These are phyloP conservation scores for Eolophus roseicapilla DNA, from an alignment of 2,113 vertebrate genomes.

Conservation along the genomic window DNA sequence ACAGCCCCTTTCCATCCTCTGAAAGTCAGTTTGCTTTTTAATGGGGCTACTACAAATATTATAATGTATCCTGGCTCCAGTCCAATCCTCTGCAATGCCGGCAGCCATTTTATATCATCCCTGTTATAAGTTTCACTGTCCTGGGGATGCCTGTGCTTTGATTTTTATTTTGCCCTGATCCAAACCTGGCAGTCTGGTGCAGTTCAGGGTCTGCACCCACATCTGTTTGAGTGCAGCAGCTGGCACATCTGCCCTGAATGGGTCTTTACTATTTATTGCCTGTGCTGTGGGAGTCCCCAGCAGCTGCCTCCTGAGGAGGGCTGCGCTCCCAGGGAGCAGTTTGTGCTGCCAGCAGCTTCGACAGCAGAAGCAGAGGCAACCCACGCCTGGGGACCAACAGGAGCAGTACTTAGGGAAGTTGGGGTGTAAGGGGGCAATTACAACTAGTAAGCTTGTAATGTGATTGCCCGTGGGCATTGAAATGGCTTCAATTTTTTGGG, in stretches of 20 bases:
- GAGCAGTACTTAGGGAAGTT: neutral
- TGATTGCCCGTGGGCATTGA: neutral
- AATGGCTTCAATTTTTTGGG: neutral
- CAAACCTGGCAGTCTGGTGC: neutral
- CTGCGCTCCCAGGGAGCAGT: neutral
- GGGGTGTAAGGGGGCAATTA: neutral
- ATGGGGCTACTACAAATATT: neutral
- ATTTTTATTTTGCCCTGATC: neutral
- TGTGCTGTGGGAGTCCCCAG: neutral
- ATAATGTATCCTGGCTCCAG: neutral
- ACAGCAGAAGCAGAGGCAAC: neutral
- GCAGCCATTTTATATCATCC: conserved; percentile 21
- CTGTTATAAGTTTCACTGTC: neutral
- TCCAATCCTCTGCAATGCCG: neutral
- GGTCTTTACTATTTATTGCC: neutral
- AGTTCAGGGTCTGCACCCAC: neutral
- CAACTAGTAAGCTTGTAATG: neutral
- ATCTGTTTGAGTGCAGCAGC: neutral
- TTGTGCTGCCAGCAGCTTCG: neutral
- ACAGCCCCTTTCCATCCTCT: neutral
- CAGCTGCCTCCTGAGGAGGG: neutral
- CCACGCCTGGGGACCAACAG: neutral
- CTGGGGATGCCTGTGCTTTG: neutral
- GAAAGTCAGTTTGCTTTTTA: neutral
- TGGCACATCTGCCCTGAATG: neutral